A percentile compares a stretch with the other conserved stretches of the same genome.
These are phyloP conservation scores for Hylia prasina DNA, from an alignment of 2,113 vertebrate genomes.

Conservation along the genomic window DNA sequence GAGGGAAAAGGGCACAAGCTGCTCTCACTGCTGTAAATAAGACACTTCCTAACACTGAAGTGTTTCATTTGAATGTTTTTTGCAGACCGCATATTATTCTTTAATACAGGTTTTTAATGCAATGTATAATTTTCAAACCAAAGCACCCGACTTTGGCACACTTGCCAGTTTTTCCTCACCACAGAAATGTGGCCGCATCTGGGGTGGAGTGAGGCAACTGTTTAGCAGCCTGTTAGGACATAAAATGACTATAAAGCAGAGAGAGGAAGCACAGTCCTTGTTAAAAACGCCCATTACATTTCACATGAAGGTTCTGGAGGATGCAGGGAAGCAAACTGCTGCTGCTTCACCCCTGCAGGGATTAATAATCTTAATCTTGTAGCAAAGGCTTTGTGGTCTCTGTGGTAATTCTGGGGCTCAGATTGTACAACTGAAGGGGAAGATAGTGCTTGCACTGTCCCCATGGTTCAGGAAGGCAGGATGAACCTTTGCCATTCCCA, in stretches of 20 bases:
- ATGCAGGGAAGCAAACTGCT: not conserved
- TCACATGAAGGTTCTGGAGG: not conserved
- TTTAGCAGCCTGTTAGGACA: not conserved
- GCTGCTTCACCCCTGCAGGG: not conserved
- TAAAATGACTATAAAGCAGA: not conserved
- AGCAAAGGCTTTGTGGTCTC: not conserved
- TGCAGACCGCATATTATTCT: slow-evolving; percentile 42
- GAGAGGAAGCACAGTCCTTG: not conserved
- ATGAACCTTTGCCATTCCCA: not conserved
- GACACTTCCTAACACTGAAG: slow-evolving; percentile 31
- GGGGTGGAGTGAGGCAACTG: slow-evolving; percentile 4
- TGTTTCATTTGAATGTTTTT: not conserved
- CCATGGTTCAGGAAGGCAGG: not conserved
- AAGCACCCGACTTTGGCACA: not conserved
- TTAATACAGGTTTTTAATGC: slow-evolving; percentile 33
- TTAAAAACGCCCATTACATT: not conserved
- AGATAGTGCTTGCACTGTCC: not conserved
- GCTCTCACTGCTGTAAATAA: slow-evolving; percentile 19
- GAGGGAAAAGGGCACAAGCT: not conserved
- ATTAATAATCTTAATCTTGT: not conserved
- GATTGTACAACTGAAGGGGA: not conserved
- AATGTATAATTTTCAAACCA: slow-evolving; percentile 53
- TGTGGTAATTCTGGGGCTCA: not conserved
- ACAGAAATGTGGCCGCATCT: slow-evolving; percentile 16
- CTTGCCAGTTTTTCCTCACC: slow-evolving; percentile 40